These are phyloP conservation scores for Scatophagus argus DNA, from an alignment of 2,113 vertebrate species.

Conservation along the genomic window DNA sequence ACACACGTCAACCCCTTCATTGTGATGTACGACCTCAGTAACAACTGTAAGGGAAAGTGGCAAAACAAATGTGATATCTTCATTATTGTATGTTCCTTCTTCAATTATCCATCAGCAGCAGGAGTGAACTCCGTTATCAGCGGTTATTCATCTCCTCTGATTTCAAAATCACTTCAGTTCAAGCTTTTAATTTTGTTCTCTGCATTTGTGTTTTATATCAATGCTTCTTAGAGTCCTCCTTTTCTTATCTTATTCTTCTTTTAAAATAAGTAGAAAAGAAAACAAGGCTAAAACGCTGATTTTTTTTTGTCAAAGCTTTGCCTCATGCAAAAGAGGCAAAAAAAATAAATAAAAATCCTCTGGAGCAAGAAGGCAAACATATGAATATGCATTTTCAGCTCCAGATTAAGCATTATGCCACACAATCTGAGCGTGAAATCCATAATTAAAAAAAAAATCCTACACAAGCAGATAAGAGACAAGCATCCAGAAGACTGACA, in stretches of 20 bases:
- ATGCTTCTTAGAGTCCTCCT: neutral
- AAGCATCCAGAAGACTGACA: slow-evolving; percentile 24
- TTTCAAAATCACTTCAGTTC: neutral
- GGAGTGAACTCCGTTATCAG: slow-evolving; percentile 11
- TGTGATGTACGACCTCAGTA: slow-evolving; percentile 43
- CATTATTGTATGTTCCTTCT: slow-evolving; percentile 29
- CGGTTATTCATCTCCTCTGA: neutral
- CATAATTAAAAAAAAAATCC: slow-evolving; percentile 29
- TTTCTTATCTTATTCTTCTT: neutral
- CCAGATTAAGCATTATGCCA: slow-evolving; percentile 24
- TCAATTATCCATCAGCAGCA: neutral
- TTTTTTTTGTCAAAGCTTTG: neutral
- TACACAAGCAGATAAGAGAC: slow-evolving; percentile 18
- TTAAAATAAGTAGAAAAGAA: neutral
- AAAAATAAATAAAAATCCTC: slow-evolving; percentile 27
- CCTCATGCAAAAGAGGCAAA: slow-evolving; percentile 2
- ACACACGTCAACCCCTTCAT: slow-evolving; percentile 15
- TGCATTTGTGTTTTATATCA: neutral
- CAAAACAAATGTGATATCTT: slow-evolving; percentile 34
- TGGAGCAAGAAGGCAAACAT: slow-evolving; percentile 1
- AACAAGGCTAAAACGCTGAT: neutral
- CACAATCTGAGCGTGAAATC: slow-evolving; percentile 21
- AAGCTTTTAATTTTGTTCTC: neutral
- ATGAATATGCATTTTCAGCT: slow-evolving; percentile 25
- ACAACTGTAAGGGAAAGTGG: slow-evolving; percentile 30